phyloP scores from a whole-genome alignment of 1,140 invertebrate genomes.

The Kradibia gibbosae region DNA sequence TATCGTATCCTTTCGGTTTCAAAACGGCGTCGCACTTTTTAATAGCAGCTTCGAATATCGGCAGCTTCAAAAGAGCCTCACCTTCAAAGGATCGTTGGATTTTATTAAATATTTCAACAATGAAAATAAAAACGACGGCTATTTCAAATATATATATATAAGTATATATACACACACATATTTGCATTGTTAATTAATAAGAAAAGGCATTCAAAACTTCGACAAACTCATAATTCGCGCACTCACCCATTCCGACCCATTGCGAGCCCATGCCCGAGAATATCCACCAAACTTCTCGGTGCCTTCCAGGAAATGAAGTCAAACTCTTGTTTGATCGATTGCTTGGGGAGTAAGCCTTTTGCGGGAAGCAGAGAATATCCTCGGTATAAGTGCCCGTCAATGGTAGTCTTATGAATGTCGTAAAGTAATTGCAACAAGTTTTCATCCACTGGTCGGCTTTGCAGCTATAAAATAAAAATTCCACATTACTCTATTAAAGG shows the following conservation, averaged over 20 bases:
- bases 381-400: slow-evolving; percentile 69
- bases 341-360: slow-evolving; percentile 11
- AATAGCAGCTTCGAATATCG: slow-evolving; percentile 79
- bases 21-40: slow-evolving; percentile 74
- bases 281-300: slow-evolving; percentile 74
- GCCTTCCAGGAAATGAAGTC: slow-evolving; percentile 5
- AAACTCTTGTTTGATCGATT: slow-evolving; percentile 15
- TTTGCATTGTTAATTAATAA: not conserved
- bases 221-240: not conserved
- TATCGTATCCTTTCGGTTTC: slow-evolving; percentile 75
- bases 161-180: too few relatives aligned
- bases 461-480: slow-evolving; percentile 48
- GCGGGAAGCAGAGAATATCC: slow-evolving; percentile 64
- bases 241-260: slow-evolving; percentile 78
- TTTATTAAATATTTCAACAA: slow-evolving; percentile 8
- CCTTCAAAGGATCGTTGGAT: slow-evolving; percentile 73
- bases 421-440: slow-evolving; percentile 71
- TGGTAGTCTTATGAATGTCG: slow-evolving; percentile 66
- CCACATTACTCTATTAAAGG: too few relatives aligned
- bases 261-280: slow-evolving; percentile 83
- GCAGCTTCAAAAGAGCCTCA: slow-evolving; percentile 76
- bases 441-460: slow-evolving; percentile 58
- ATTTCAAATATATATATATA: too few relatives aligned
- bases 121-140: too few relatives aligned
- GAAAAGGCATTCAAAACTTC: not conserved